Conservation (phyloP, 2,797 vertebrate genomes). For the Australoheros facetus region DNA sequence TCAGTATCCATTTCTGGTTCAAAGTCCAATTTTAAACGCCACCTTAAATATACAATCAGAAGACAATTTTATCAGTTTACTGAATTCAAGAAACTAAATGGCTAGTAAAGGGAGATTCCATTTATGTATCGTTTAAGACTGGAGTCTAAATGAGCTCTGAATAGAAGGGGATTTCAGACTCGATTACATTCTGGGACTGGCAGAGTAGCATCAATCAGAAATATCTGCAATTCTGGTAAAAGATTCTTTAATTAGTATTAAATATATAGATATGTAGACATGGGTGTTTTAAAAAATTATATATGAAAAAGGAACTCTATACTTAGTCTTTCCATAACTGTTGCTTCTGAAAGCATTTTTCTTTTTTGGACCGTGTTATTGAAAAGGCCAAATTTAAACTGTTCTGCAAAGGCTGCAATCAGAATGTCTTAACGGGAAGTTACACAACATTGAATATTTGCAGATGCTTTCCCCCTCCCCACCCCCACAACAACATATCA, state of each 20-base stretch:
- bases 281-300: not conserved
- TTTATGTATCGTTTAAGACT: too few species aligned
- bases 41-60: constrained; percentile 49
- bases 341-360: not conserved
- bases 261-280: fast-evolving
- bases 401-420: not conserved
- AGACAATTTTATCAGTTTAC: not conserved
- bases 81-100: not conserved
- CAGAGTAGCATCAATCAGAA: not conserved
- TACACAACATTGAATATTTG: not conserved
- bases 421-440: constrained; percentile 22
- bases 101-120: not conserved
- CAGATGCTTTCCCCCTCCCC: not conserved
- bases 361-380: not conserved
- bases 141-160: fast-evolving
- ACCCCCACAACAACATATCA: not conserved
- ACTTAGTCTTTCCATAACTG: too few species aligned
- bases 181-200: not conserved
- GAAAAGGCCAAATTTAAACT: not conserved
- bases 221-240: not conserved
- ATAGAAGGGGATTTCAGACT: not conserved
- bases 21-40: constrained; percentile 49
- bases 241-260: not conserved
- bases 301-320: too few species aligned
- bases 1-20: constrained; percentile 75